Percentiles rank a stretch among this genome's conserved stretches.
These are phyloP conservation scores for Microtus richardsoni DNA, from an alignment of 2,113 vertebrate genomes.

Conservation along the genomic window DNA sequence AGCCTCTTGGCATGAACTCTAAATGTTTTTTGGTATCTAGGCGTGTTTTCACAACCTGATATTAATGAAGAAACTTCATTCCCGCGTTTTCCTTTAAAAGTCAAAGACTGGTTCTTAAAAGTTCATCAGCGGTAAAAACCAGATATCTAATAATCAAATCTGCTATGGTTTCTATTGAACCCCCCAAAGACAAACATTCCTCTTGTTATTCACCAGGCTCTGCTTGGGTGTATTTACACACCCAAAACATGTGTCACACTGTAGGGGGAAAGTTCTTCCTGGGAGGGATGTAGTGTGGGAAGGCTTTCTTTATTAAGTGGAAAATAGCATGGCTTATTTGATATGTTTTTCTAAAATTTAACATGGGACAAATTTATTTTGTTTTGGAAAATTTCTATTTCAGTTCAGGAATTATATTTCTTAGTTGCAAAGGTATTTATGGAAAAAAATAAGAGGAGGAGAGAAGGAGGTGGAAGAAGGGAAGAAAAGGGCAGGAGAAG, in stretches of 20 bases:
- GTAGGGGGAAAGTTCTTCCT: not conserved
- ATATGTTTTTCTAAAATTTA: conserved; percentile 39
- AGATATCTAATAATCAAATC: not conserved
- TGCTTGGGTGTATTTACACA: conserved; percentile 12
- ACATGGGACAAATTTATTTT: not conserved
- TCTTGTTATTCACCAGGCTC: not conserved
- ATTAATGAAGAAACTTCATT: not conserved
- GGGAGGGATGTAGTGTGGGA: not conserved
- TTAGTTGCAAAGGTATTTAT: conserved; percentile 12
- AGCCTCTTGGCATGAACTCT: not conserved
- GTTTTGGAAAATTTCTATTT: not conserved
- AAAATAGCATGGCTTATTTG: not conserved
- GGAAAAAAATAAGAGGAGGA: not conserved
- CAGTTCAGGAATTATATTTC: not conserved
- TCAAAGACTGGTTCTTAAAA: not conserved
- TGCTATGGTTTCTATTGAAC: not conserved
- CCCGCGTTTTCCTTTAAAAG: not conserved
- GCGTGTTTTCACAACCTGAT: not conserved
- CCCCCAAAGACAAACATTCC: not conserved
- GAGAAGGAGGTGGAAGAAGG: not conserved
- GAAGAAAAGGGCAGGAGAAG: not conserved
- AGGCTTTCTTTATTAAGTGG: conserved; percentile 21
- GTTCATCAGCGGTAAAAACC: not conserved
- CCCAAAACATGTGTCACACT: conserved; percentile 12
- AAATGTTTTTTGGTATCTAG: not conserved